phyloP scores from a whole-genome alignment of 2,888 invertebrate species.

The Drosophila anomelani region DNA sequence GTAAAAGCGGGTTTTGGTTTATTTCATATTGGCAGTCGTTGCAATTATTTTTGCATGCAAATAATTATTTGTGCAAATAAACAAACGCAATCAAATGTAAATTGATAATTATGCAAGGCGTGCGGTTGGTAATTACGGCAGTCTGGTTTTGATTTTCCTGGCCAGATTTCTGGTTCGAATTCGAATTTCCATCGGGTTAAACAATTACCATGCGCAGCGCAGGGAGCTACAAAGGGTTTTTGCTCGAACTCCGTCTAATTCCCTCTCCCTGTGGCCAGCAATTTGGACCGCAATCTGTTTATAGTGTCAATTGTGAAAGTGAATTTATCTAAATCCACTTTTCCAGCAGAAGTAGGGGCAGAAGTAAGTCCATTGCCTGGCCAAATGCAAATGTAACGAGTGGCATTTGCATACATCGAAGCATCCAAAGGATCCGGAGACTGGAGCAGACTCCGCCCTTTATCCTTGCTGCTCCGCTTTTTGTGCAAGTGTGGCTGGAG shows the following conservation, averaged over 20 bases:
- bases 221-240: conserved; percentile 16
- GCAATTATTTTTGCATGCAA: conserved; percentile 33
- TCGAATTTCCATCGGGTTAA: conserved; percentile 13
- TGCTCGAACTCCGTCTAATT: conserved; percentile 7
- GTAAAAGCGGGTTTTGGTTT: neutral
- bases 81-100: conserved; percentile 41
- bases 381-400: conserved; percentile 69
- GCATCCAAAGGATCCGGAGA: conserved; percentile 20
- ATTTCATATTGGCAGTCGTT: neutral
- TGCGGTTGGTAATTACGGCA: conserved; percentile 45
- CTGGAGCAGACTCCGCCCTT: neutral
- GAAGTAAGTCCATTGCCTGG: conserved; percentile 41
- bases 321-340: conserved; percentile 71
- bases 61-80: conserved; percentile 50
- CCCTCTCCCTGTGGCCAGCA: conserved; percentile 51
- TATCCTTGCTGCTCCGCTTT: conserved; percentile 10
- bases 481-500: conserved; percentile 30
- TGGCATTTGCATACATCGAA: conserved; percentile 59
- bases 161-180: neutral
- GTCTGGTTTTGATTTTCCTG: conserved; percentile 23
- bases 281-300: conserved; percentile 74
- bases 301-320: conserved; percentile 74
- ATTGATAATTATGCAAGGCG: conserved; percentile 47
- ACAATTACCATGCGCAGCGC: conserved; percentile 1
- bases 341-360: conserved; percentile 28